Evolutionary conservation across 2,113 vertebrate species (phyloP), one percentile per base, ranked within the genome.

Genomic region (Psophia crepitans): DNA sequence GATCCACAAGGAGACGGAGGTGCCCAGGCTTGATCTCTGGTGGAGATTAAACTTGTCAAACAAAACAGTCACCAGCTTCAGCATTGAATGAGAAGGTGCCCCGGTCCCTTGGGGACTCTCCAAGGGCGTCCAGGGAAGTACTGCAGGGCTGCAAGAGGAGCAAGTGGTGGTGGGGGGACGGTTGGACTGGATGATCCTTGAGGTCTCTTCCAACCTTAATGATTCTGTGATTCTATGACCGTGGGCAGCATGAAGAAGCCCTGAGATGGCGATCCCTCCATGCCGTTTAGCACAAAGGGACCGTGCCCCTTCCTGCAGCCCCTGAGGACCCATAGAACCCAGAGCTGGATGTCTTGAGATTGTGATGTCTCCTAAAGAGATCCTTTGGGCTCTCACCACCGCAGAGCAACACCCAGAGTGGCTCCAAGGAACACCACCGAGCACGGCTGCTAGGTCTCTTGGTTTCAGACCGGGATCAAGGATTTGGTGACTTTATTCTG

Each of bases 381-480:
- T n/a, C 9, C 26, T 70, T 48, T 19, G 44, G 51, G 44, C 14
- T 85, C 46, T 26, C 35, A 21, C 15, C 28, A 7, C 26, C 16
- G 24, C 9, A 5, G 41, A 70, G 51, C 61, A 84, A 44, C 27
- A 57, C 4, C 7, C 9, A 28, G 49, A 21, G 23, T 0, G 0
- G 41, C 30, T 32, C 17, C 65, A 60, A 56, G 71, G 20, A 80
- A 46, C 32, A 44, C 11, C 63, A 39, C 41, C 35, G 32, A 7
- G 35, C 61, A 10, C 2, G 19, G 44, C 61, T 80, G 33, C 56
- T n/a, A 9, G 22, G n/a, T 20, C 6, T 28, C 43, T 43, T 48
- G 44, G 16, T 66, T 61, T 73, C 61, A 80, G 39, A 10, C n/a
- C 2, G 0, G 49, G 35, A 33, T 8, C 0, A 6, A 15, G 33